Conservation (phyloP, 2,797 vertebrate genomes). For the Poecilia picta region DNA sequence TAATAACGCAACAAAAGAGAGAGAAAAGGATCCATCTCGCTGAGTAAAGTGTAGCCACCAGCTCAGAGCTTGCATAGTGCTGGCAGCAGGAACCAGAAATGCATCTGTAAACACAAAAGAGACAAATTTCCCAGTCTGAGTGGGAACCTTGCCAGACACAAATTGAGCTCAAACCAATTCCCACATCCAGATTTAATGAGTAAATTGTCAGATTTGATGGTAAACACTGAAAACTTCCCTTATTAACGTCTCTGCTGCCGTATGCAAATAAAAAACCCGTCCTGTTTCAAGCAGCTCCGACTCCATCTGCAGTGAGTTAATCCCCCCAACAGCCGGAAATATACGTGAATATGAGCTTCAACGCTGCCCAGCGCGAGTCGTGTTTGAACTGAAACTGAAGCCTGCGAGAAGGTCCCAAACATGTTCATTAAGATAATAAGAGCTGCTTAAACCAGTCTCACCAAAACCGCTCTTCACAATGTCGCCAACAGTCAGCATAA, state of each 20-base stretch:
- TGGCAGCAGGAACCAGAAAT: background rate
- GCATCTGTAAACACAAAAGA: background rate
- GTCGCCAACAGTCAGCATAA: background rate
- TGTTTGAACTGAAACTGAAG: background rate
- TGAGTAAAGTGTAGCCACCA: background rate
- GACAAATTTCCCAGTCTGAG: background rate
- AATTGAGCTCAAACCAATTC: background rate
- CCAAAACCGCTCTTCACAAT: background rate
- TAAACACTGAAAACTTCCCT: background rate
- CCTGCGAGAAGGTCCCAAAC: background rate
- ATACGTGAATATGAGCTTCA: background rate
- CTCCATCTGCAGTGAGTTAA: background rate
- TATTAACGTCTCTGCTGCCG: background rate
- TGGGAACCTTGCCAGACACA: background rate
- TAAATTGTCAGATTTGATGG: background rate
- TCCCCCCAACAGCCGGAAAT: background rate
- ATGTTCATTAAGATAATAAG: background rate
- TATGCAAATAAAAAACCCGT: background rate
- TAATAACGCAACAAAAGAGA: background rate
- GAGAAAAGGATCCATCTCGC: too few relatives aligned
- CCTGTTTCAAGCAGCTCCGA: background rate
- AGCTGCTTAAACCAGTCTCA: background rate
- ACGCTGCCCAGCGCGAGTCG: background rate
- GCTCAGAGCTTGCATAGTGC: background rate
- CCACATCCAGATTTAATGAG: background rate